phyloP scores from a whole-genome alignment of 2,797 vertebrate species.

The Phataginus tricuspis region DNA sequence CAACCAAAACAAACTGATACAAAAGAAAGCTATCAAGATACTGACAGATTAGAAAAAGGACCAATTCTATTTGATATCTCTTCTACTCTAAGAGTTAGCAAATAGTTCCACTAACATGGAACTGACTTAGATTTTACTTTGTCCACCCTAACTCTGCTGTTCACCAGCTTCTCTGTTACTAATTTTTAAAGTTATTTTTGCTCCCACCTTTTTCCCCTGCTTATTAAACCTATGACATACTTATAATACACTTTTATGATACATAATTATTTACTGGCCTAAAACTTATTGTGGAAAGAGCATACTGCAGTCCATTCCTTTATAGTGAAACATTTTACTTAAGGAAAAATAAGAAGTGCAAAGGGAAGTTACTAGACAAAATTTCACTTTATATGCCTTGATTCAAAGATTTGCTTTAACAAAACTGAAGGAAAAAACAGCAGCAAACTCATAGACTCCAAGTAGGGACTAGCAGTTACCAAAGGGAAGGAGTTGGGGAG shows the following conservation, averaged over 20 bases:
- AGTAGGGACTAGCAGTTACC: too few relatives aligned
- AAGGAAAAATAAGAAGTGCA: not conserved
- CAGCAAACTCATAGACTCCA: too few relatives aligned
- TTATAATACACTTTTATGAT: not conserved
- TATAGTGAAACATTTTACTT: slow-evolving; percentile 15
- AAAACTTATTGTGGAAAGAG: slow-evolving; percentile 5
- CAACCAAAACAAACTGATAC: slow-evolving; percentile 30
- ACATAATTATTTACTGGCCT: not conserved
- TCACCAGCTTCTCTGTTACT: not conserved
- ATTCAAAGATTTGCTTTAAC: not conserved
- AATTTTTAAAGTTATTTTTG: slow-evolving; percentile 30
- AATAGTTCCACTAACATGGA: not conserved
- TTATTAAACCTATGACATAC: not conserved
- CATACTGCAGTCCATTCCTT: not conserved
- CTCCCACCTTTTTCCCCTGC: not conserved
- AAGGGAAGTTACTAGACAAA: slow-evolving; percentile 33
- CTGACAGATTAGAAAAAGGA: not conserved
- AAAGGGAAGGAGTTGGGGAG: too few relatives aligned
- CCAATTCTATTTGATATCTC: not conserved
- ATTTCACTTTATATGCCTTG: not conserved
- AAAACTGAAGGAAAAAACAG: too few relatives aligned
- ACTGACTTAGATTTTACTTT: not conserved
- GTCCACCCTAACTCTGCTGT: not conserved
- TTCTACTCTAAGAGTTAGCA: not conserved
- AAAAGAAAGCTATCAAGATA: not conserved